phyloP scores from a whole-genome alignment of 2,888 invertebrate genomes.

The Atrina japonica region DNA sequence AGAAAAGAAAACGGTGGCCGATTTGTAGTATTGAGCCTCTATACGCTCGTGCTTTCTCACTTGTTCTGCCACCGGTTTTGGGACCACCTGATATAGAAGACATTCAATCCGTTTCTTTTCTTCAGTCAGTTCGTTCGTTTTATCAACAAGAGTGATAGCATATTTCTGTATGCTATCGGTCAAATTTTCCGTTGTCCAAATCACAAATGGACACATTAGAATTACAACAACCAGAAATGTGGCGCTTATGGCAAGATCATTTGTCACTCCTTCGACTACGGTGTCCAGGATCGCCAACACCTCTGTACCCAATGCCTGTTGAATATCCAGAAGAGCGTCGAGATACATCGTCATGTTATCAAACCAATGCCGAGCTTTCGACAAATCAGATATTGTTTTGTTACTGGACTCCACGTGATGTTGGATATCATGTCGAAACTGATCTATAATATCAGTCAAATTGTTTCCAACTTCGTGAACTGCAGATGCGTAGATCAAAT shows the following conservation, averaged over 20 bases:
- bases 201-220: conserved; percentile 70
- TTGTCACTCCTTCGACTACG: conserved; percentile 36
- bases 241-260: conserved; percentile 82
- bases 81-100: conserved; percentile 71
- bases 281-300: conserved; percentile 32
- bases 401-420: conserved; percentile 79
- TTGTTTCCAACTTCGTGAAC: conserved; percentile 82
- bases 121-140: conserved; percentile 64
- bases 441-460: conserved; percentile 84
- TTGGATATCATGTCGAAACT: conserved; percentile 84
- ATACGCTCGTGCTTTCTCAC: conserved; percentile 60
- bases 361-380: conserved; percentile 90
- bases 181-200: conserved; percentile 64
- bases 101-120: conserved; percentile 69
- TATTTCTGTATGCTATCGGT: conserved; percentile 71
- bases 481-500: conserved; percentile 85
- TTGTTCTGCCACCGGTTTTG: conserved; percentile 65
- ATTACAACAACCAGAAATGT: conserved; percentile 68
- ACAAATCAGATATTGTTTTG: conserved; percentile 85
- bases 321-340: conserved; percentile 88
- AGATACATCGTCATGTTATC: conserved; percentile 91
- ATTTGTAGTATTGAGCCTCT: conserved; percentile 57
- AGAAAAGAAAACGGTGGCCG: conserved; percentile 55
- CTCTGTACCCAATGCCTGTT: conserved; percentile 37
- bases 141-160: conserved; percentile 69